Conservation (phyloP, 2,888 invertebrate species). For the Ennomos quercinarius region DNA sequence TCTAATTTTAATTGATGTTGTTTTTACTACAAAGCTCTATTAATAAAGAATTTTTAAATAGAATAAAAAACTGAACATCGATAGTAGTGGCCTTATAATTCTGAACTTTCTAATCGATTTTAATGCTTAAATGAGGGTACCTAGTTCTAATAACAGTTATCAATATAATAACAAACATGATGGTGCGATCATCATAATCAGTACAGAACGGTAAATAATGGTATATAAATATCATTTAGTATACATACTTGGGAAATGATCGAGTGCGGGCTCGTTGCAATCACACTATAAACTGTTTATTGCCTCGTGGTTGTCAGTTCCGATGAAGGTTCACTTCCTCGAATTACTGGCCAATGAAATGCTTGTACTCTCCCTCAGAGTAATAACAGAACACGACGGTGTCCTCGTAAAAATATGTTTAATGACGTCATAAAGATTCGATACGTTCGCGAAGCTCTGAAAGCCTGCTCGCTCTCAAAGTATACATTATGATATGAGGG, state of each 20-base stretch:
- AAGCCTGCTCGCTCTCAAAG: constrained; percentile 66
- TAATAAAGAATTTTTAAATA: not conserved
- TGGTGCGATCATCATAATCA: constrained; percentile 9
- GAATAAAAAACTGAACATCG: too few relatives aligned
- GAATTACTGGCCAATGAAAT: constrained; percentile 75
- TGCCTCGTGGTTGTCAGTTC: constrained; percentile 70
- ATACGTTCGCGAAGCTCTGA: constrained; percentile 70
- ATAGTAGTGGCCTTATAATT: too few relatives aligned
- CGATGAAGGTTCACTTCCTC: constrained; percentile 67
- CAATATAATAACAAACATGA: not conserved
- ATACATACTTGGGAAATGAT: constrained; percentile 53
- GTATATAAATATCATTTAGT: constrained; percentile 54
- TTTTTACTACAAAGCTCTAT: constrained; percentile 12
- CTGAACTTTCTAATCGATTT: too few relatives aligned
- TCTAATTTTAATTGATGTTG: constrained; percentile 24
- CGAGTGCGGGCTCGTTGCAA: constrained; percentile 49
- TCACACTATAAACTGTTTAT: constrained; percentile 68
- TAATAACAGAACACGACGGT: constrained; percentile 76
- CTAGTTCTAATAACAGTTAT: not conserved
- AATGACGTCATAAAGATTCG: constrained; percentile 81
- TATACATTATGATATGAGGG: constrained; percentile 56
- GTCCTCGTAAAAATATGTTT: constrained; percentile 84
- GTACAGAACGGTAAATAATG: constrained; percentile 41
- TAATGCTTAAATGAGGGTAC: not conserved
- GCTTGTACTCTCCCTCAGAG: constrained; percentile 61